phyloP scores from a whole-genome alignment of 2,113 vertebrate species.

The Clupea harengus region DNA sequence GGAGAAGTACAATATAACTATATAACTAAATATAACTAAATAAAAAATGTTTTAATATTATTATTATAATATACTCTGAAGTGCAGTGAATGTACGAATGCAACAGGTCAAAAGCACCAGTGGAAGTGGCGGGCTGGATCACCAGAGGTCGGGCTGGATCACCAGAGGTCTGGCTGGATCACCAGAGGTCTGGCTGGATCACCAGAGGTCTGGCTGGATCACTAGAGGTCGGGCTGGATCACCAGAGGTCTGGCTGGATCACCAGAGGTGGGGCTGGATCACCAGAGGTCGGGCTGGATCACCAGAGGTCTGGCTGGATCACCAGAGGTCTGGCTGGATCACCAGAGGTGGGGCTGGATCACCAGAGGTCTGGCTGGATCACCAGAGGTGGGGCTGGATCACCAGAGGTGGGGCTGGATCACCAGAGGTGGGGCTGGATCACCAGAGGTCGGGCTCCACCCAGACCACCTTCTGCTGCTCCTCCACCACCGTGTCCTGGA shows the following conservation, averaged over 20 bases:
- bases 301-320: not conserved
- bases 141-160: no score
- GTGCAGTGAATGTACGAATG: not conserved
- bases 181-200: not conserved
- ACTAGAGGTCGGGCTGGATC: slow-evolving; percentile 34
- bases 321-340: not conserved
- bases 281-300: no score
- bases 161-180: no score
- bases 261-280: no score
- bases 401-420: not conserved
- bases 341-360: slow-evolving; percentile 35
- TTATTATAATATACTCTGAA: not conserved
- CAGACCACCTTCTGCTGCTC: slow-evolving; percentile 86
- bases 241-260: slow-evolving; percentile 57
- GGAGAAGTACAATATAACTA: no score
- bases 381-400: no score
- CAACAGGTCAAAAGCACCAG: not conserved
- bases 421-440: slow-evolving; percentile 15
- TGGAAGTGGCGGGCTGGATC: not conserved
- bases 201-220: not conserved
- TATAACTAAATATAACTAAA: no score
- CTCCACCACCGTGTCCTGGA: slow-evolving; percentile 68
- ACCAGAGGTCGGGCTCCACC: slow-evolving; percentile 75
- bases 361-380: no score
- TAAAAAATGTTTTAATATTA: not conserved